These are phyloP conservation scores for Crotalus tigris DNA, from an alignment of 2,113 vertebrate genomes.

Conservation along the genomic window DNA sequence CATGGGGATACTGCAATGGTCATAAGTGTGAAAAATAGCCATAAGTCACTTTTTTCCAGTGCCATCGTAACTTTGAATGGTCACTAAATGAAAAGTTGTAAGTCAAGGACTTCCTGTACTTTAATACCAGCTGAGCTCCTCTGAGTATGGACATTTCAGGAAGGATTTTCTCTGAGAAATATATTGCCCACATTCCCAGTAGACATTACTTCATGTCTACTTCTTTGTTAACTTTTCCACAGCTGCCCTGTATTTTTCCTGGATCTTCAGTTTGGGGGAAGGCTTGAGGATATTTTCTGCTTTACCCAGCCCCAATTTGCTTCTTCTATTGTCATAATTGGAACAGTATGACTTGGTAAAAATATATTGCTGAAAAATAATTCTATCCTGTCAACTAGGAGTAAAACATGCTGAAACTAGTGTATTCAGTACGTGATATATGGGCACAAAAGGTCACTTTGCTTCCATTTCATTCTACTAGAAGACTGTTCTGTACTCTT, in stretches of 20 bases:
- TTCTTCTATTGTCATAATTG: not conserved
- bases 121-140: not conserved
- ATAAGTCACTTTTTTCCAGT: not conserved
- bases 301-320: not conserved
- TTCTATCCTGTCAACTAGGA: not conserved
- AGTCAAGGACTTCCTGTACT: not conserved
- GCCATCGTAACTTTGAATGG: not conserved
- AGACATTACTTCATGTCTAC: not conserved
- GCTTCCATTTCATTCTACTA: not conserved
- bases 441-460: not conserved
- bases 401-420: not conserved
- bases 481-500: not conserved
- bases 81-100: not conserved
- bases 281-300: not conserved
- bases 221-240: not conserved
- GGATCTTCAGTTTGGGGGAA: not conserved
- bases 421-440: not conserved
- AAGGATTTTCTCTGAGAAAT: not conserved
- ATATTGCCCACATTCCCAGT: not conserved
- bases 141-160: not conserved
- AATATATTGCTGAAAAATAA: not conserved
- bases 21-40: not conserved
- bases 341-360: not conserved
- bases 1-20: not conserved
- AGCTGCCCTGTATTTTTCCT: not conserved